phyloP scores from a whole-genome alignment of 92 coral and sea anemone genomes.

The Zoanthus sansibaricus region DNA sequence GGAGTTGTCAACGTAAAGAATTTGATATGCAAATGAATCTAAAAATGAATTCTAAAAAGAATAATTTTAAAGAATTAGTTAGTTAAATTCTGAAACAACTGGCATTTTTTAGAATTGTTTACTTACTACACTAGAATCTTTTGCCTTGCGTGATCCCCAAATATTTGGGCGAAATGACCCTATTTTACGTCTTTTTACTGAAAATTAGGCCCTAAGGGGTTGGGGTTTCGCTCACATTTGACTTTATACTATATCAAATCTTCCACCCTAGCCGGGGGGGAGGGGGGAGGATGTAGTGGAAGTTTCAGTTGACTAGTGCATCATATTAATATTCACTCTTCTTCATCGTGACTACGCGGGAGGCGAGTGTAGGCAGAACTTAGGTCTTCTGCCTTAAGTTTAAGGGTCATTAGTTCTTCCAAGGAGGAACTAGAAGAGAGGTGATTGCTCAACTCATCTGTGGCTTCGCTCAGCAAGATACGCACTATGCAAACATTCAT shows the following conservation, averaged over 20 bases:
- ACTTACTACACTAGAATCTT: neutral
- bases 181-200: no score
- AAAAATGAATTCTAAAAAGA: no score
- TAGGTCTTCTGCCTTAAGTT: constrained; percentile 8
- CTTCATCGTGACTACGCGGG: neutral
- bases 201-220: no score
- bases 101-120: neutral
- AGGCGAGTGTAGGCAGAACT: neutral
- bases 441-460: constrained; percentile 3
- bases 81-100: no score
- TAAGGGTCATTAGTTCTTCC: constrained; percentile 1
- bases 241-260: no score
- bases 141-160: neutral
- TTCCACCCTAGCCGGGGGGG: no score
- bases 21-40: no score
- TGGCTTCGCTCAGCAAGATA: constrained; percentile 2
- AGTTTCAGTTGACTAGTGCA: no score
- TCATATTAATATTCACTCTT: neutral
- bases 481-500: constrained; percentile 6
- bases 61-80: no score
- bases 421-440: neutral
- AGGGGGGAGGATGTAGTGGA: no score
- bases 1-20: no score
- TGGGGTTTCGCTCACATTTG: no score
- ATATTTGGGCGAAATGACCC: neutral